These are phyloP conservation scores for Collichthys lucidus DNA, from an alignment of 2,113 vertebrate species.

Conservation along the genomic window DNA sequence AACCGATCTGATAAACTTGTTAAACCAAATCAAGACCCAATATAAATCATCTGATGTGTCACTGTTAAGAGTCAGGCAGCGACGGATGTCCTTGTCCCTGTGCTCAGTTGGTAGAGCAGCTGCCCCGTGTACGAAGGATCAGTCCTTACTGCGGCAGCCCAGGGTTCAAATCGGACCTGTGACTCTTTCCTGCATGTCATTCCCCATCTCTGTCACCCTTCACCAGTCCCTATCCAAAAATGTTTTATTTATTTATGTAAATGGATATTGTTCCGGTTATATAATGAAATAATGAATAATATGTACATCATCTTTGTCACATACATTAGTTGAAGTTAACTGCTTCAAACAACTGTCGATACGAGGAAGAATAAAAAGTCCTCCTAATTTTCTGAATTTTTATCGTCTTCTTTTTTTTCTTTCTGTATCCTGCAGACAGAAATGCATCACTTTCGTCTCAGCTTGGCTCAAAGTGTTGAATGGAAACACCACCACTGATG, in stretches of 20 bases:
- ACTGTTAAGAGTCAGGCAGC: constrained; percentile 11
- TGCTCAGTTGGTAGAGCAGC: too few relatives aligned
- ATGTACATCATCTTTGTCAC: not conserved
- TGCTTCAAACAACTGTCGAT: not conserved
- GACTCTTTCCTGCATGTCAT: too few relatives aligned
- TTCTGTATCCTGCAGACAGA: not conserved
- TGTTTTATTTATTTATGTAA: not conserved
- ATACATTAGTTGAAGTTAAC: not conserved
- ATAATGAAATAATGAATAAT: not conserved
- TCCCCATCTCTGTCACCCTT: too few relatives aligned
- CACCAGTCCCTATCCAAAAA: too few relatives aligned
- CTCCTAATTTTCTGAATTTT: not conserved
- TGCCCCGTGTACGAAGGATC: too few relatives aligned
- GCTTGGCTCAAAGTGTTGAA: not conserved
- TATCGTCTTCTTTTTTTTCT: not conserved
- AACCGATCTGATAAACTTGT: constrained; percentile 20
- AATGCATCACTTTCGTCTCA: not conserved
- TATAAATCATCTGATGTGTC: not conserved
- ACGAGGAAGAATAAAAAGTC: not conserved
- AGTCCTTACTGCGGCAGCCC: too few relatives aligned
- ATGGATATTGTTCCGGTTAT: not conserved
- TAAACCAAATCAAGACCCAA: constrained; percentile 2
- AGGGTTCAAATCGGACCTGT: too few relatives aligned
- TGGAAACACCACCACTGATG: too few relatives aligned
- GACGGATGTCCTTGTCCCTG: too few relatives aligned